Base-by-base conservation (phyloP, 2,113 vertebrate genomes). In the Ciconia boyciana region DNA sequence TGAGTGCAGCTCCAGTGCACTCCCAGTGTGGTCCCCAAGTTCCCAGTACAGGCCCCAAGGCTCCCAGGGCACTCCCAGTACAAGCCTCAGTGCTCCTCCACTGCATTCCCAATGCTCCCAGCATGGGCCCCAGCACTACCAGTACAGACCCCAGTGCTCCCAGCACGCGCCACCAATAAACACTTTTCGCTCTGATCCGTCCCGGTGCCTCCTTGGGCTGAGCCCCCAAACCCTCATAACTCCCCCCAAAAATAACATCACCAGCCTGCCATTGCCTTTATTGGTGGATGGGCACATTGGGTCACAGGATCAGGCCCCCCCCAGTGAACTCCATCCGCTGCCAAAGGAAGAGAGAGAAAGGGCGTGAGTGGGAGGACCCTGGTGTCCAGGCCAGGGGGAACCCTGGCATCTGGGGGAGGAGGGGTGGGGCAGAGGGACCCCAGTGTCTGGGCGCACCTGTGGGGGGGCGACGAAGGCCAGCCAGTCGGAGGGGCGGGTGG, bases 401-500 rank as follows among this genome's bases (percentile, higher is more conserved):
- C 24, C 29, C 48, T 11, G 10, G 41, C 3, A 1, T 32, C 21
- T 1, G 2, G 58, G 36, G 7, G 8, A 78, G 13, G 0, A 1
- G 17, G 14, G 54, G 6, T 1, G 2, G 13, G 43, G 17, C 3
- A 2, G 11, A 24, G 41, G 22, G 32, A 62, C 7, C 15, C 10
- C 15, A 0, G 24, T 8, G 9, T 43, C 29, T 17, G n/a, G 48
- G 4, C 66, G 0, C 19, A 99, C 99, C 99, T 99, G 99, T 0
- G 99, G 99, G 0, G 99, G 99, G n/a, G 99, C 99, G 34, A 99
- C 99, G 90, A 99, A 99, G 15, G 99, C 99, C 93, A 99, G 97
- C 99, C 99, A 99, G 94, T 99, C 99, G 1, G 99, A 99, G 6
- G 99, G 99, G 83, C 99, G 99, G 5, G 99, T 99, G 13, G 99